These are phyloP conservation scores for Brachionus angularis DNA, from an alignment of 1,140 invertebrate genomes.

Conservation along the genomic window DNA sequence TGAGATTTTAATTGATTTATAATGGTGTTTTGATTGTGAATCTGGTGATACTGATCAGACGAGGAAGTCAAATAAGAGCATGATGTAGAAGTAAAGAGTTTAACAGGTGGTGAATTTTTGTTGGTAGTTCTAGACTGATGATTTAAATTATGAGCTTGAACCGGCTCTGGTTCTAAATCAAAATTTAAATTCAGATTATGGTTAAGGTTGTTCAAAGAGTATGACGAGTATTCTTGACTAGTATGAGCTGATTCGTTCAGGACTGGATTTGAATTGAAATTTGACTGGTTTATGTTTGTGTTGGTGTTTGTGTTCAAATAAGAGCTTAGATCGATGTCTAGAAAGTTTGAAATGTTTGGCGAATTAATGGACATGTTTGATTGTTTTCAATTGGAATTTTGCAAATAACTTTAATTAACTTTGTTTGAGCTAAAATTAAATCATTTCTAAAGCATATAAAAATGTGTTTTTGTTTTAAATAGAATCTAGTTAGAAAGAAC, in stretches of 20 bases:
- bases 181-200: too few species aligned
- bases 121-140: too few species aligned
- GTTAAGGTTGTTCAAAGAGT: too few species aligned
- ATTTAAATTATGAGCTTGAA: background rate
- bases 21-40: background rate
- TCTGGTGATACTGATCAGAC: background rate
- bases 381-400: background rate
- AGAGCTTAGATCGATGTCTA: slow-evolving; percentile 12
- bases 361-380: slow-evolving; percentile 33
- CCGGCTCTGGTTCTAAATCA: slow-evolving; percentile 35
- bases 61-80: background rate
- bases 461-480: too few species aligned
- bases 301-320: background rate
- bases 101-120: too few species aligned
- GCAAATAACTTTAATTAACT: background rate
- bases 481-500: too few species aligned
- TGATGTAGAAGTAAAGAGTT: too few species aligned
- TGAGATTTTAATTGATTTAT: slow-evolving; percentile 28
- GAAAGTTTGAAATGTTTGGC: slow-evolving; percentile 16
- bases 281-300: slow-evolving; percentile 1
- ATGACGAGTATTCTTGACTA: background rate
- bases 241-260: background rate
- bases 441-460: too few species aligned
- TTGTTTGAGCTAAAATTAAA: too few species aligned
- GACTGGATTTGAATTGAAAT: background rate